Conservation (phyloP, 1,140 invertebrate species). For the Pogonomyrmex californicus region DNA sequence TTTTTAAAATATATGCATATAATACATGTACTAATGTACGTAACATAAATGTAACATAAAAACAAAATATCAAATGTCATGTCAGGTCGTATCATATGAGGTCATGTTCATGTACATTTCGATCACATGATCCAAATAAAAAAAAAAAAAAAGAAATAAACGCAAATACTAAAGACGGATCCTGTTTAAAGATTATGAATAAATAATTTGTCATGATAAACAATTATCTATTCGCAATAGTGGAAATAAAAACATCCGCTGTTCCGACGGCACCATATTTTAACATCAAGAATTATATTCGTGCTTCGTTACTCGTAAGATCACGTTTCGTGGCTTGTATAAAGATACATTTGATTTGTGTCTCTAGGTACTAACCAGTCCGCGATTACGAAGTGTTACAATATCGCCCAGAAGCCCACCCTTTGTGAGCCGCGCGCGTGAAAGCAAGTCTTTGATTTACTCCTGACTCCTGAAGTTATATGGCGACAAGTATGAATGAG, state of each 20-base stretch:
- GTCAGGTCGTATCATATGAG: background rate
- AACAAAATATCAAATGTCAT: background rate
- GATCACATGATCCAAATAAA: background rate
- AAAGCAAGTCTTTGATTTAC: conserved; percentile 63
- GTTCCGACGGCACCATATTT: background rate
- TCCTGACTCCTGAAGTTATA: conserved; percentile 56
- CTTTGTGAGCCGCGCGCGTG: conserved; percentile 30
- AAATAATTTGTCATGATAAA: conserved; percentile 34
- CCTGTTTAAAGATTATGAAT: background rate
- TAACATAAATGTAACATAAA: background rate
- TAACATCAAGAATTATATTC: background rate
- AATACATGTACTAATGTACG: background rate
- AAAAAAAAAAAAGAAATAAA: conserved; percentile 27
- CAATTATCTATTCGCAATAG: background rate
- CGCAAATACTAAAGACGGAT: background rate
- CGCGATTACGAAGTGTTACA: conserved; percentile 56
- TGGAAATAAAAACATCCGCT: background rate
- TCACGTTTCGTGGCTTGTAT: conserved; percentile 24
- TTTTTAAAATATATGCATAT: conserved; percentile 1
- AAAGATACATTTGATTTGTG: conserved; percentile 42
- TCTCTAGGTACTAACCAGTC: conserved; percentile 41
- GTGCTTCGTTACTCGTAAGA: background rate
- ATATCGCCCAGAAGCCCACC: conserved; percentile 36
- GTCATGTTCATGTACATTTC: background rate
- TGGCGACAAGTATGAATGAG: conserved; percentile 67